A percentile compares a stretch with the other conserved stretches of the same genome.
phyloP scores from a whole-genome alignment of 2,113 vertebrate species.

The Rhabdornis inornatus region DNA sequence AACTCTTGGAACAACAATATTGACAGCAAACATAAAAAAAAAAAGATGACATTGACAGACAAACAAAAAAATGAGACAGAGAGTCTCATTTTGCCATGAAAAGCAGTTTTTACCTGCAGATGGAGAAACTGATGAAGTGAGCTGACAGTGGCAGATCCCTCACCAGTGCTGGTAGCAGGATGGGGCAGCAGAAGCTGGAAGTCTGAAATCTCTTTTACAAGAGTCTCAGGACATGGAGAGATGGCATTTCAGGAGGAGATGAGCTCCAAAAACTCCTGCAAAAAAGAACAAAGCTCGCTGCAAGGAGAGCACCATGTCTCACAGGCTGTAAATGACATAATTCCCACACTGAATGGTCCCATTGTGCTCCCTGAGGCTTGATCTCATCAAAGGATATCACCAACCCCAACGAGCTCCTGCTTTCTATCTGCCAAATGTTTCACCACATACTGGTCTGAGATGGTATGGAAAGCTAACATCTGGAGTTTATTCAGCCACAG shows the following conservation, averaged over 20 bases:
- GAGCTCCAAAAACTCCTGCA: not conserved
- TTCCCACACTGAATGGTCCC: conserved; percentile 2
- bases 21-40: not conserved
- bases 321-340: conserved; percentile 9
- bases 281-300: not conserved
- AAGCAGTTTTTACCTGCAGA: not conserved
- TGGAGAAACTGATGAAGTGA: not conserved
- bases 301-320: not conserved
- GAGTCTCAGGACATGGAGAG: not conserved
- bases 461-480: conserved; percentile 33
- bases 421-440: conserved; percentile 27
- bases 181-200: not conserved
- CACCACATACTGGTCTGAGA: not conserved
- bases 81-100: not conserved
- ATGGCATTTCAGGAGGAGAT: not conserved
- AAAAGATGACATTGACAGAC: not conserved
- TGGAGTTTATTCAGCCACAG: conserved; percentile 59
- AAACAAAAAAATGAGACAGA: not conserved
- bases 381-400: conserved; percentile 36
- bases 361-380: conserved; percentile 18
- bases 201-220: not conserved
- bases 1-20: not conserved
- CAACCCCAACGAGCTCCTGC: conserved; percentile 30
- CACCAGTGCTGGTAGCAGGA: not conserved
- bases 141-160: not conserved